Conservation (phyloP, 2,888 invertebrate species). For the Hartigia nigra region DNA sequence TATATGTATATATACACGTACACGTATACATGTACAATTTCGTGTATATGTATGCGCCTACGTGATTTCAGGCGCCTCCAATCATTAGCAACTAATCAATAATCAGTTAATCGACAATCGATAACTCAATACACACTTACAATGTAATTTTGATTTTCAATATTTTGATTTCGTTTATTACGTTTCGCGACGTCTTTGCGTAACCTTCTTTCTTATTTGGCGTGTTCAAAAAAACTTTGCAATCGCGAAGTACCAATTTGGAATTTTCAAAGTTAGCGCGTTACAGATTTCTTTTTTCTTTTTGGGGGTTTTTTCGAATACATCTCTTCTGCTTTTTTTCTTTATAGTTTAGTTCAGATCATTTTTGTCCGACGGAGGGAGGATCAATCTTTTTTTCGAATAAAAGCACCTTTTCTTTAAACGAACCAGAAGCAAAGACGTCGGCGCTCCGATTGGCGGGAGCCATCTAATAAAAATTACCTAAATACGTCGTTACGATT, state of each 20-base stretch:
- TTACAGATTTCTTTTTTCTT: neutral
- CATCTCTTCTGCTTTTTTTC: no score
- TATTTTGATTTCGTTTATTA: slow-evolving; percentile 48
- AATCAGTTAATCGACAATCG: slow-evolving; percentile 53
- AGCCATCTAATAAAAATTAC: neutral
- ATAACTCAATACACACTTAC: slow-evolving; percentile 52
- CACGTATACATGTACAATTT: neutral
- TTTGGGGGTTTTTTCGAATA: no score
- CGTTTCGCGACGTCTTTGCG: neutral
- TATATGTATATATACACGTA: slow-evolving; percentile 6
- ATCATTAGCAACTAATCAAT: slow-evolving; percentile 43
- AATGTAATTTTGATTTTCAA: slow-evolving; percentile 59
- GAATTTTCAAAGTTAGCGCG: neutral
- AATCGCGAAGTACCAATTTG: neutral
- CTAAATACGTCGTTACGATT: neutral
- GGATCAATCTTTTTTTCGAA: no score
- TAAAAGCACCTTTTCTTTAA: neutral
- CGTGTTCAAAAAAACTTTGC: slow-evolving; percentile 11
- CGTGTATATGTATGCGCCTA: slow-evolving; percentile 4
- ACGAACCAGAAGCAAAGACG: neutral
- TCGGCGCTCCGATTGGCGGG: neutral
- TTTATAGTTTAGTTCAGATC: no score
- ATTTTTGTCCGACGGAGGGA: no score
- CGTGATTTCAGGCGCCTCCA: neutral
- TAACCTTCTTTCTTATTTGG: slow-evolving; percentile 25